phyloP scores from a whole-genome alignment of 1,140 invertebrate genomes.

The Ditylenchus dipsaci region DNA sequence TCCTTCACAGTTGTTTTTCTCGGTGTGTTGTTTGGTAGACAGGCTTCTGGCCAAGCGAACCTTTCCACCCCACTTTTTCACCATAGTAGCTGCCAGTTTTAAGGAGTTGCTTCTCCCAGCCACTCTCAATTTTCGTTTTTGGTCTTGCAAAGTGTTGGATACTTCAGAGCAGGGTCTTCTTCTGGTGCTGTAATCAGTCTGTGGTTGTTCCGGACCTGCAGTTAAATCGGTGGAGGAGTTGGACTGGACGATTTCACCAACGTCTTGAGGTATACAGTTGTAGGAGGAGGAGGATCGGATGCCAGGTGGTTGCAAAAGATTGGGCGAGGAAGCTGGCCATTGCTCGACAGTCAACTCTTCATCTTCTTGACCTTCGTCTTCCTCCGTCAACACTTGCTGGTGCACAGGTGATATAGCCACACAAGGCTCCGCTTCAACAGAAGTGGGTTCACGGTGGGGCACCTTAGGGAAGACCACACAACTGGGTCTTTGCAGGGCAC shows the following conservation, averaged over 20 bases:
- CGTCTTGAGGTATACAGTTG: background rate
- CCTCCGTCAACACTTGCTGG: background rate
- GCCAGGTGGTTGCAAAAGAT: background rate
- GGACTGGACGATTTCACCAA: background rate
- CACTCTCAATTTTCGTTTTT: background rate
- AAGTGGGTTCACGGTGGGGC: too few relatives aligned
- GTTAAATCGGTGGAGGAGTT: background rate
- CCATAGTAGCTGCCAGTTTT: background rate
- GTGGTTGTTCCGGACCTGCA: background rate
- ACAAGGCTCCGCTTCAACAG: too few relatives aligned
- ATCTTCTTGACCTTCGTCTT: background rate
- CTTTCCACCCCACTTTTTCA: background rate
- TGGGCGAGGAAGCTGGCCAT: background rate
- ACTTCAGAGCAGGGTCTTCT: too few relatives aligned
- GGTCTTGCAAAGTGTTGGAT: background rate
- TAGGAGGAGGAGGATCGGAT: background rate
- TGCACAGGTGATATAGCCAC: background rate
- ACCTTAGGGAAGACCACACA: too few relatives aligned
- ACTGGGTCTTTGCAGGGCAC: too few relatives aligned
- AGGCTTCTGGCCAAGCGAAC: background rate
- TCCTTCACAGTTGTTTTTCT: too few relatives aligned
- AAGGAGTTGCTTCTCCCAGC: background rate
- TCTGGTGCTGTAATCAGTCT: background rate
- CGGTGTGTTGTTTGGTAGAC: background rate
- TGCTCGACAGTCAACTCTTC: background rate